Evolutionary conservation across 2,797 vertebrate genomes (phyloP).

Genomic region (Pipistrellus kuhlii): DNA sequence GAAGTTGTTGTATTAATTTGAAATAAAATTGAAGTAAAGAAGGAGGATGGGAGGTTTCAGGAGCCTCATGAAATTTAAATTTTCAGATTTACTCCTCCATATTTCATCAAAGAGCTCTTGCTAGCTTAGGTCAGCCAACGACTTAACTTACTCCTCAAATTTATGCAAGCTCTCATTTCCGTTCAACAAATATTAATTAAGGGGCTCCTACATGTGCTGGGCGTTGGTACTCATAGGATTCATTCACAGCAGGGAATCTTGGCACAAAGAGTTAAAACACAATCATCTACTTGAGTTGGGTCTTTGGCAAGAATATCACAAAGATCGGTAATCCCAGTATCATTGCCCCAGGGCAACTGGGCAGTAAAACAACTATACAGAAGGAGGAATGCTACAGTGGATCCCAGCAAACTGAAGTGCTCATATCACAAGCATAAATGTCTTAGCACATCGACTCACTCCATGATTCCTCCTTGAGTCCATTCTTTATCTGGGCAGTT

Average conservation of each 20-base stretch:
- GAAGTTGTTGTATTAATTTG: background rate
- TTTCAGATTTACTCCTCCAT: background rate
- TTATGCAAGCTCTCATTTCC: slow-evolving; percentile 35
- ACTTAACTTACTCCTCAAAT: slow-evolving; percentile 13
- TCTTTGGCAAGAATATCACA: background rate
- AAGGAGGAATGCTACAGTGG: background rate
- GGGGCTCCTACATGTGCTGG: background rate
- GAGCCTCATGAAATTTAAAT: background rate
- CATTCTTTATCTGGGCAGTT: background rate
- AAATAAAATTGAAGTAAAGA: slow-evolving; percentile 1
- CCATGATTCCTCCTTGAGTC: background rate
- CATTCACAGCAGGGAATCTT: background rate
- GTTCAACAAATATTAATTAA: background rate
- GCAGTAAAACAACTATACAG: background rate
- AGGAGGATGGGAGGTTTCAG: background rate
- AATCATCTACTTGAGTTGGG: background rate
- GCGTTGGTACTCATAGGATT: background rate
- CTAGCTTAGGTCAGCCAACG: slow-evolving; percentile 25
- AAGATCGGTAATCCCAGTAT: background rate
- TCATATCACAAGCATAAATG: background rate
- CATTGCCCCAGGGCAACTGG: background rate
- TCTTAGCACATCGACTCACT: too few relatives aligned
- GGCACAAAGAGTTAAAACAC: slow-evolving; percentile 16
- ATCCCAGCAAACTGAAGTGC: background rate
- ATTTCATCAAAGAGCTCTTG: slow-evolving; percentile 31